Evolutionary conservation across 2,888 invertebrate genomes (phyloP).

Genomic region (Clunio marinus): DNA sequence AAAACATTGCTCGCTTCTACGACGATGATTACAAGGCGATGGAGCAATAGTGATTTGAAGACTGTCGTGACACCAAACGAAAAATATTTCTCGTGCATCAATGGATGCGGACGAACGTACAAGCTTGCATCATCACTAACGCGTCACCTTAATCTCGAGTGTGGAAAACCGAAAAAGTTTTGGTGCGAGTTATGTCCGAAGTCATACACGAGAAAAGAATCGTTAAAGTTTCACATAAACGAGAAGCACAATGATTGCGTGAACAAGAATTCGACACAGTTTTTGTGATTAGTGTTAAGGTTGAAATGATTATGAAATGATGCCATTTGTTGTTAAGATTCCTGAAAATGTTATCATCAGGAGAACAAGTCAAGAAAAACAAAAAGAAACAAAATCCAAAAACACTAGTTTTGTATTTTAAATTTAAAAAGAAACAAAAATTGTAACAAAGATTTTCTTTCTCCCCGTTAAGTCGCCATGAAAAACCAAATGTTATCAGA

Average conservation of each 20-base stretch:
- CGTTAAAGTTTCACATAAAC: constrained; percentile 40
- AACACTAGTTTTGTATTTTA: too few relatives aligned
- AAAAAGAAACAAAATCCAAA: too few relatives aligned
- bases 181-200: constrained; percentile 40
- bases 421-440: background rate
- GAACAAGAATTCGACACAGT: background rate
- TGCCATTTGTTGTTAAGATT: background rate
- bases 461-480: background rate
- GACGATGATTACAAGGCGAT: background rate
- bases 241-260: constrained; percentile 36
- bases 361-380: background rate
- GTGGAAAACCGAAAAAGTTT: constrained; percentile 40
- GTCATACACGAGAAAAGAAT: constrained; percentile 40
- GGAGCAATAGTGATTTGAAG: constrained; percentile 21
- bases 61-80: background rate
- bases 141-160: constrained; percentile 40
- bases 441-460: constrained; percentile 6
- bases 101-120: constrained; percentile 41
- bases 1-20: background rate
- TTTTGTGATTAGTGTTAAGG: constrained; percentile 13
- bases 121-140: constrained; percentile 40
- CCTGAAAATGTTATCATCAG: background rate
- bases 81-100: constrained; percentile 39
- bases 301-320: too few relatives aligned
- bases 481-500: background rate